Evolutionary conservation across 2,797 vertebrate species (phyloP).

Genomic region (Gallinago solitaria): DNA sequence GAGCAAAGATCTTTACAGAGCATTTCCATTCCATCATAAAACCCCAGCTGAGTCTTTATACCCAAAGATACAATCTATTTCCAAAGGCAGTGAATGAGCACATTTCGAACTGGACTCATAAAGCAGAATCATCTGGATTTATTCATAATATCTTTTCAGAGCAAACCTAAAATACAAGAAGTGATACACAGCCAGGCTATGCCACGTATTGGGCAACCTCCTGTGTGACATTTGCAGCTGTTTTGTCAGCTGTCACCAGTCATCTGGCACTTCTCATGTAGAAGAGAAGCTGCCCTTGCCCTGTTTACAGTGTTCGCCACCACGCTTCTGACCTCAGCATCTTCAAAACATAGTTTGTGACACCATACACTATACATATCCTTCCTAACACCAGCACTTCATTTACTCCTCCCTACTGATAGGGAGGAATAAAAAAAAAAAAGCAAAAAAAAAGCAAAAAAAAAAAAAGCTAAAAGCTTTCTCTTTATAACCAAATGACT

Average conservation of each 20-base stretch:
- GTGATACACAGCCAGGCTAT: background rate
- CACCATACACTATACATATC: accelerated
- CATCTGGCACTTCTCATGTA: background rate
- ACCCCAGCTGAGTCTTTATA: accelerated
- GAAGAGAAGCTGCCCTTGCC: background rate
- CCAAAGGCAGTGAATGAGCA: background rate
- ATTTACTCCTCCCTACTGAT: no score
- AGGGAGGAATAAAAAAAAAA: background rate
- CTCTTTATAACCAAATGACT: accelerated
- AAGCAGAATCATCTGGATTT: background rate
- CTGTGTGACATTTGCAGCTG: background rate
- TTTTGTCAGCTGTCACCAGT: slow-evolving; percentile 32
- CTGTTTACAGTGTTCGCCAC: background rate
- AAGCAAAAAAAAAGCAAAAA: no score
- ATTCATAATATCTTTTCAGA: background rate
- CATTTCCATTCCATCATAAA: background rate
- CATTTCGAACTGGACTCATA: background rate
- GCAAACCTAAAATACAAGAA: slow-evolving; percentile 1
- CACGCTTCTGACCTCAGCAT: background rate
- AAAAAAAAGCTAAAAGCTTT: background rate
- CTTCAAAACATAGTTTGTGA: background rate
- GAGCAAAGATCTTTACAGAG: background rate
- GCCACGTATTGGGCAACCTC: background rate
- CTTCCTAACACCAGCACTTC: no score
- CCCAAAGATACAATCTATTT: background rate